phyloP scores from a whole-genome alignment of 2,113 vertebrate species.

The human region GRCh38 chr2:50023501-50024000 shows the following conservation, averaged over 20 bases:
- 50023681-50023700: not conserved
- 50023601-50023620: not conserved
- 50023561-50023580: not conserved
- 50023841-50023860: not conserved
- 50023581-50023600: not conserved
- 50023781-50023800: not conserved
- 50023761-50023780: not conserved
- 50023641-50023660: not conserved
- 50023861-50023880: not conserved
- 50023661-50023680: not conserved
- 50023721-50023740: not conserved
- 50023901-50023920: not conserved
- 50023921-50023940: not conserved
- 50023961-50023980: not conserved
- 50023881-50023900: not conserved
- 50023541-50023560: not conserved
- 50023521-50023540: not conserved
- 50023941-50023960: not conserved
- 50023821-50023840: not conserved
- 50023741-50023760: not conserved
- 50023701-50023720: not conserved
- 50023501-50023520: not conserved
- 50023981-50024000: not conserved
- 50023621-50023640: not conserved
- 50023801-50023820: not conserved